Base-by-base conservation (phyloP, 2,888 invertebrate species). In the Clistopyga incitator region DNA sequence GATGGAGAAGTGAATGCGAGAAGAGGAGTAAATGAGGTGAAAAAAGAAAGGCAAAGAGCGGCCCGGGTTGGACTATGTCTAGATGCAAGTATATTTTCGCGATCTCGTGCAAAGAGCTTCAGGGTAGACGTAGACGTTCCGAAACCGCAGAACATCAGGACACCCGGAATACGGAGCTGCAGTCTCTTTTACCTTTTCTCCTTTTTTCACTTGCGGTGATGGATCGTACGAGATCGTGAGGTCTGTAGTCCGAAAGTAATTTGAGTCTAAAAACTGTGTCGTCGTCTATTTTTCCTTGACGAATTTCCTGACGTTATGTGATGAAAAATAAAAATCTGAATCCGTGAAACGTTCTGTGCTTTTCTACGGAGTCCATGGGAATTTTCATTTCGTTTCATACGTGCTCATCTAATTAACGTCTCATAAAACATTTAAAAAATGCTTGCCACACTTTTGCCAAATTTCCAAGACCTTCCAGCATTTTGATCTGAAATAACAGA, bases 181-280 rank as follows among this genome's bases (percentile, higher is more conserved):
- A 1, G 47, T 47, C 29, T 70, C 50, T 67, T 34, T 68, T 11
- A 45, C 47, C 29, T 52, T 47, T 76, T 67, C 29, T 67, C 23
- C 34, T 45, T 59, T 75, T 65, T 64, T 11, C 67, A 50, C 70
- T 68, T 70, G 56, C 77, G 72, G 84, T 86, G 85, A 86, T 85
- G 82, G 82, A 86, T 86, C 80, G 84, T 72, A 67, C 71, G 52
- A 74, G 78, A 80, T 81, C 84, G 81, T 83, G 82, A 82, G 81
- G 68, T 76, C 71, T 70, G 29, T 70, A 81, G 74, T 72, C 71
- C 74, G 75, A 78, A 78, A 85, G 83, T 86, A 85, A 86, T 86
- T 86, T 80, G 81, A 74, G 74, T 70, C 72, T 74, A 70, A 84
- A 85, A 83, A 84, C 79, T 72, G 74, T 71, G 84, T 74, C 65